phyloP scores from a whole-genome alignment of 1,140 invertebrate species.

The Pseudomyrmex sp. region DNA sequence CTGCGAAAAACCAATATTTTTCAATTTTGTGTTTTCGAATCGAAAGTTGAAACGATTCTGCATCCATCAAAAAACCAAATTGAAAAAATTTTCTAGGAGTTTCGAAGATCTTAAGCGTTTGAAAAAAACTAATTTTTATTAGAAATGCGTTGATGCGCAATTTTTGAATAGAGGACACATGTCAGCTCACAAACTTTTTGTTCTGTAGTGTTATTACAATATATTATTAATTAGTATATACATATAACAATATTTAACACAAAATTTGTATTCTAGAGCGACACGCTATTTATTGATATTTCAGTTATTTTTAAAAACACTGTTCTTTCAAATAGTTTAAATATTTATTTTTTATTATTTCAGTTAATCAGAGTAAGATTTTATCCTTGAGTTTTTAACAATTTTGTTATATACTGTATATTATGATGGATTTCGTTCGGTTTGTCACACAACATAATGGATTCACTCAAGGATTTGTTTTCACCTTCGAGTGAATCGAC shows the following conservation, averaged over 20 bases:
- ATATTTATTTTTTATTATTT: not conserved
- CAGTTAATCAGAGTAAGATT: not conserved
- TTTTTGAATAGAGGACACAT: too few relatives aligned
- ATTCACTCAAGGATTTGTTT: constrained; percentile 22
- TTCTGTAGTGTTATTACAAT: too few relatives aligned
- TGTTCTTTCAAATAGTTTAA: too few relatives aligned
- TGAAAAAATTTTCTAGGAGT: too few relatives aligned
- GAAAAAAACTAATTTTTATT: too few relatives aligned
- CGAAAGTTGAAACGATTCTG: too few relatives aligned
- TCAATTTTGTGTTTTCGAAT: too few relatives aligned
- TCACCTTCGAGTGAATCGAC: not conserved
- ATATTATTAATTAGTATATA: not conserved
- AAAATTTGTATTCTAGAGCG: not conserved
- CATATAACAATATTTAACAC: not conserved
- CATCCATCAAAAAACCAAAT: too few relatives aligned
- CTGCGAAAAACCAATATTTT: too few relatives aligned
- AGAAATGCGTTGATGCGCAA: too few relatives aligned
- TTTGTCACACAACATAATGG: not conserved
- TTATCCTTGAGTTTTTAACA: not conserved
- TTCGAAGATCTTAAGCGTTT: too few relatives aligned
- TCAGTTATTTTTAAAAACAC: not conserved
- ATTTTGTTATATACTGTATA: not conserved
- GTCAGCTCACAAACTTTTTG: too few relatives aligned
- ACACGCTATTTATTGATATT: not conserved
- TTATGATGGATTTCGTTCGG: not conserved